Conservation (phyloP, 2,888 invertebrate species). For the Troides helena region DNA sequence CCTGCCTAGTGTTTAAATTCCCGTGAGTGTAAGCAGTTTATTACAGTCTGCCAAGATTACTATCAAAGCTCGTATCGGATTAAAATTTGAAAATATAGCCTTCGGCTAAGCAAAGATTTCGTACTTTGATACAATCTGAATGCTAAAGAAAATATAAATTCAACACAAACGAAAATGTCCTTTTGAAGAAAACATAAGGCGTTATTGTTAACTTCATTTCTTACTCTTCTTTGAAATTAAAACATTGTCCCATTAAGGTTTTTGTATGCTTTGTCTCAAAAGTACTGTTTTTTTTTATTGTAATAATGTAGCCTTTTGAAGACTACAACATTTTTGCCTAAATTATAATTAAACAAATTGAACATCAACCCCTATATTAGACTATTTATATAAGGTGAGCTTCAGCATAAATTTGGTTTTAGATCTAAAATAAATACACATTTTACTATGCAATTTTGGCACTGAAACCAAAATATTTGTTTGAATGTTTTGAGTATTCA, state of each 20-base stretch:
- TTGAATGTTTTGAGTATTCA: background rate
- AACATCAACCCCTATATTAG: too few relatives aligned
- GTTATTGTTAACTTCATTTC: background rate
- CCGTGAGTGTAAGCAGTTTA: constrained; percentile 23
- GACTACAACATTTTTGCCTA: background rate
- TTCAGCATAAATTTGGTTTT: background rate
- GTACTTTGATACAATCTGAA: constrained; percentile 1
- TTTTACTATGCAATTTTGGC: too few relatives aligned
- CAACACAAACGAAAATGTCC: background rate
- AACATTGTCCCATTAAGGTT: background rate
- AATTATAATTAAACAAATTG: too few relatives aligned
- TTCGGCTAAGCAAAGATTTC: background rate
- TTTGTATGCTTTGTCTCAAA: background rate
- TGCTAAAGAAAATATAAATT: background rate
- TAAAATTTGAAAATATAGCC: constrained; percentile 13
- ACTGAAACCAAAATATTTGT: too few relatives aligned
- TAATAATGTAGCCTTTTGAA: background rate
- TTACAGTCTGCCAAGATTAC: constrained; percentile 11
- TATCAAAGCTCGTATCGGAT: constrained; percentile 20
- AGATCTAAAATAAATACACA: background rate
- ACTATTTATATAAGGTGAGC: too few relatives aligned
- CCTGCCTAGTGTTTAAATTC: constrained; percentile 15
- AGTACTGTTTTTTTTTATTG: background rate
- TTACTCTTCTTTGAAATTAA: background rate
- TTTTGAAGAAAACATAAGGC: background rate